Conservation (phyloP, 2,797 vertebrate genomes). For the Ciconia nigra region DNA sequence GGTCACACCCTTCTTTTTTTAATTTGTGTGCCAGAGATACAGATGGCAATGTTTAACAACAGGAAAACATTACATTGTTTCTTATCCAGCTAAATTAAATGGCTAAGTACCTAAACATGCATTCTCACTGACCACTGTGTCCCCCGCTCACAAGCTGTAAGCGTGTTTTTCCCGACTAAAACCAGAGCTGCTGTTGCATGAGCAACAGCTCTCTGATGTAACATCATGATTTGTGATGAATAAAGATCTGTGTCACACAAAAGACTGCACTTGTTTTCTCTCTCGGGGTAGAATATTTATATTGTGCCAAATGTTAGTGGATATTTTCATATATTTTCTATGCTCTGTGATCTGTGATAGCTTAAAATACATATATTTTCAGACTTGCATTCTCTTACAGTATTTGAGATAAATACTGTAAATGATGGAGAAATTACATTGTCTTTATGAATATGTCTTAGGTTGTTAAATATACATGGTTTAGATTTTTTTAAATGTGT, state of each 20-base stretch:
- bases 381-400: neutral
- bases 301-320: constrained; percentile 53
- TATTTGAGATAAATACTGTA: neutral
- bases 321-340: constrained; percentile 26
- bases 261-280: constrained; percentile 36
- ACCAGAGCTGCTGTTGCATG: constrained; percentile 2
- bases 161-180: neutral
- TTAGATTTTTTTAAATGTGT: neutral
- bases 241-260: neutral
- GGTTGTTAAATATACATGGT: neutral
- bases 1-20: constrained; percentile 55
- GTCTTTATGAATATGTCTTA: neutral
- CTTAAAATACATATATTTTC: neutral
- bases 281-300: neutral
- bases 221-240: neutral
- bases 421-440: neutral
- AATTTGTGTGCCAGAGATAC: constrained; percentile 52
- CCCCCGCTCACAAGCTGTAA: neutral
- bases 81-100: constrained; percentile 51
- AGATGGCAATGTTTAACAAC: constrained; percentile 62
- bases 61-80: constrained; percentile 56
- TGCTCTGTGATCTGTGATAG: neutral
- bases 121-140: neutral
- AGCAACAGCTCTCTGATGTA: neutral
- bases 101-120: constrained; percentile 41